A percentile compares a stretch with the other conserved stretches of the same genome.
phyloP scores from a whole-genome alignment of 1,140 invertebrate species.

The Bombus terrestris region DNA sequence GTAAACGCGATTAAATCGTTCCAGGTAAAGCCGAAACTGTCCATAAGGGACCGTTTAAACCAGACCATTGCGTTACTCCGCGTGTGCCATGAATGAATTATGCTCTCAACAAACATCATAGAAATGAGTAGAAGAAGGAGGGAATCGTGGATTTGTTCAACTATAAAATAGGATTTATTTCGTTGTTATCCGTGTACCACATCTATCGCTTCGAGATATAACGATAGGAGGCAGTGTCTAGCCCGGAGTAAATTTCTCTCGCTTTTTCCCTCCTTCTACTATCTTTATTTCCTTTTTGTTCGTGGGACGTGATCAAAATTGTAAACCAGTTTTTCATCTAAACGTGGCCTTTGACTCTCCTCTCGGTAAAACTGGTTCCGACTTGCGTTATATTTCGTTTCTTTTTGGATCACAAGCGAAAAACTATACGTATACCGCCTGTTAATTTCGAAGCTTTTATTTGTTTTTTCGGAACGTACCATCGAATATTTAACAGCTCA shows the following conservation, averaged over 20 bases:
- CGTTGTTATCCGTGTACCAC: slow-evolving; percentile 12
- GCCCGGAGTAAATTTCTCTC: slow-evolving; percentile 21
- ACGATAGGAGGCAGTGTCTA: slow-evolving; percentile 24
- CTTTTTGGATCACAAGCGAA: neutral
- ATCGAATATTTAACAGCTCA: too few relatives aligned
- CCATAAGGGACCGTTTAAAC: slow-evolving; percentile 35
- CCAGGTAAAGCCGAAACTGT: slow-evolving; percentile 18
- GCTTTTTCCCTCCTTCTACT: neutral
- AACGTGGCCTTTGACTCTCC: slow-evolving; percentile 45
- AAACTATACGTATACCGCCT: neutral
- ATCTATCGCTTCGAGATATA: slow-evolving; percentile 44
- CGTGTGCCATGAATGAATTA: slow-evolving; percentile 36
- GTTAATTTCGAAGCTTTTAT: neutral
- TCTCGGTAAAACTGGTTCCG: slow-evolving; percentile 30
- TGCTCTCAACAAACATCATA: neutral
- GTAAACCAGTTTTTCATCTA: slow-evolving; percentile 45
- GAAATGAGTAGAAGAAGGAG: neutral
- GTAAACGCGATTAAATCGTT: slow-evolving; percentile 34
- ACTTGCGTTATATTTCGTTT: slow-evolving; percentile 7
- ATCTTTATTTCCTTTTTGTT: neutral
- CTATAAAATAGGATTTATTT: slow-evolving; percentile 42
- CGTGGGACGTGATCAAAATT: slow-evolving; percentile 45
- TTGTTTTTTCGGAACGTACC: neutral
- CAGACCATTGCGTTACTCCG: slow-evolving; percentile 16
- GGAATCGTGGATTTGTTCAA: slow-evolving; percentile 20